phyloP scores from a whole-genome alignment of 1,140 invertebrate species.

The Caenorhabditis brenneri region DNA sequence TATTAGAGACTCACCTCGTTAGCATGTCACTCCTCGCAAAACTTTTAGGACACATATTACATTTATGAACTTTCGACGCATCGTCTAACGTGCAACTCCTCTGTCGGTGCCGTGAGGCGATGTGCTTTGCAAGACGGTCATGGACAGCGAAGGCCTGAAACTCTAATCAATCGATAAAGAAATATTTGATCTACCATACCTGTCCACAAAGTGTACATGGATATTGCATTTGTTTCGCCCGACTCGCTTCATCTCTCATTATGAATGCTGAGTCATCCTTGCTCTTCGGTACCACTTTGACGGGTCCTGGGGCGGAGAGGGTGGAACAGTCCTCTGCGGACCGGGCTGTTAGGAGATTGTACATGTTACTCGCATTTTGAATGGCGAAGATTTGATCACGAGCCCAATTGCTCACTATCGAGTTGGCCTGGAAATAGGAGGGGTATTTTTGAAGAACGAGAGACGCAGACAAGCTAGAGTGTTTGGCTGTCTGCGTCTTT shows the following conservation, averaged over 20 bases:
- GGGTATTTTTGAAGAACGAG: too few species aligned
- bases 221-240: conserved; percentile 7
- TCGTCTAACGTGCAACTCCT: conserved; percentile 71
- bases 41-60: conserved; percentile 88
- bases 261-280: conserved; percentile 14
- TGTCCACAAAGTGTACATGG: conserved; percentile 37
- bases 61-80: conserved; percentile 85
- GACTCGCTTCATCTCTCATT: background rate
- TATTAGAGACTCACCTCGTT: conserved; percentile 83
- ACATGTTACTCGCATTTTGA: background rate
- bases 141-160: conserved; percentile 89
- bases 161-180: too few species aligned
- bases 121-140: conserved; percentile 92
- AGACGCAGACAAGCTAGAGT: too few species aligned
- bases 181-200: too few species aligned
- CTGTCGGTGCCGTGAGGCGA: conserved; percentile 82
- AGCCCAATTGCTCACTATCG: background rate
- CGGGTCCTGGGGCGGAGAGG: background rate
- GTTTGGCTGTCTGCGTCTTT: too few species aligned
- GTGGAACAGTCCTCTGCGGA: conserved; percentile 5
- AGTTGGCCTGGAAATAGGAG: background rate
- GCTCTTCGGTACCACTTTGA: background rate
- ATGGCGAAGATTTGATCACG: background rate
- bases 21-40: conserved; percentile 97
- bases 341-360: background rate